These are phyloP conservation scores for Periophthalmus magnuspinnatus DNA, from an alignment of 2,797 vertebrate genomes.

Conservation along the genomic window DNA sequence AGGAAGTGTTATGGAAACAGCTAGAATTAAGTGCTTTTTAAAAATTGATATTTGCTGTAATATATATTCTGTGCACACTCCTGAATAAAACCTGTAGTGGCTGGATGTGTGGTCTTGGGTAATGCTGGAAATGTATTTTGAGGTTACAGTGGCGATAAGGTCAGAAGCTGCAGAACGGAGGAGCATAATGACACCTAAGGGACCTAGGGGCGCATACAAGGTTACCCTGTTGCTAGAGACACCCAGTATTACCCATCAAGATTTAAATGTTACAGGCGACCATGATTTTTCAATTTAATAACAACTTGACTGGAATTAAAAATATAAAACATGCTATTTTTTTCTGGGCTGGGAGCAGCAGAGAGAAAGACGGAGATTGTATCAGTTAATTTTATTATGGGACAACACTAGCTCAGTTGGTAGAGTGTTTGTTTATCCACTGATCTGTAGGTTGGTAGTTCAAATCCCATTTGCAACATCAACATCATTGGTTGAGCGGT, in stretches of 20 bases:
- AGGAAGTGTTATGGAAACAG: background rate
- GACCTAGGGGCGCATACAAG: background rate
- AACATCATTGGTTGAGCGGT: too few species aligned
- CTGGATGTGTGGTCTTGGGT: background rate
- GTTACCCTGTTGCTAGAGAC: background rate
- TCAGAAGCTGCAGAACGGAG: constrained; percentile 5
- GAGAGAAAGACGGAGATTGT: background rate
- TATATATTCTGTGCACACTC: background rate
- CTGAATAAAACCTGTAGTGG: background rate
- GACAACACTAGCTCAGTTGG: too few species aligned
- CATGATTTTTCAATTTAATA: constrained; percentile 2
- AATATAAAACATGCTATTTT: background rate
- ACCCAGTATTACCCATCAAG: too few species aligned
- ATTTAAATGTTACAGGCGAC: background rate
- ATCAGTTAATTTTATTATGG: too few species aligned
- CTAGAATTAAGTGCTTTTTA: constrained; percentile 1
- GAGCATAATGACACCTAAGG: background rate
- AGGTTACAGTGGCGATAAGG: background rate
- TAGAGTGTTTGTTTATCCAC: too few species aligned
- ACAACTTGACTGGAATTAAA: background rate
- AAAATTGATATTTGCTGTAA: constrained; percentile 8
- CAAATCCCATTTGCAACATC: too few species aligned
- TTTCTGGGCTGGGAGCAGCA: background rate
- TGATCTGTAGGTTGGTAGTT: too few species aligned
- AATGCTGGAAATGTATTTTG: too few species aligned